phyloP scores from a whole-genome alignment of 2,113 vertebrate species.

The Erpornis zantholeuca region DNA sequence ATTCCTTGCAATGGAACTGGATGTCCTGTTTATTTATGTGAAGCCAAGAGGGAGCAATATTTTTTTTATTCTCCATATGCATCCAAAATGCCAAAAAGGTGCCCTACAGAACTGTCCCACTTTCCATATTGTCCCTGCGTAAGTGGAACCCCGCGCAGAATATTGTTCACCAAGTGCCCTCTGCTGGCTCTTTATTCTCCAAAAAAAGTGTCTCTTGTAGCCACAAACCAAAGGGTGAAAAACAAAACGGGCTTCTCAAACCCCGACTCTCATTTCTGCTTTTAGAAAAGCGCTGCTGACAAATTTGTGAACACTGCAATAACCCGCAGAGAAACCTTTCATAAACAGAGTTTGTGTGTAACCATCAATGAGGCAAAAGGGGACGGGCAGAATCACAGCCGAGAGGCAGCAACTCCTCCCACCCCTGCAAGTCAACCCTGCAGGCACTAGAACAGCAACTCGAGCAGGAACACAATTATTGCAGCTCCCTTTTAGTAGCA shows the following conservation, averaged over 20 bases:
- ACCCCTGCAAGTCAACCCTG: neutral
- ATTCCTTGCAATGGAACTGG: neutral
- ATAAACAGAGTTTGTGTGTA: fast-evolving
- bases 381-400: neutral
- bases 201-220: fast-evolving
- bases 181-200: neutral
- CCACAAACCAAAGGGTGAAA: neutral
- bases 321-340: neutral
- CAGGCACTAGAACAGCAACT: neutral
- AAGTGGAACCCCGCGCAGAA: neutral
- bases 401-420: neutral
- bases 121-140: neutral
- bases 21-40: neutral
- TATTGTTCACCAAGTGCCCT: neutral
- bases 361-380: neutral
- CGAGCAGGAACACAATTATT: neutral
- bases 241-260: neutral
- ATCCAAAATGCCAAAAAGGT: neutral
- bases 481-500: neutral
- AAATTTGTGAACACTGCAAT: neutral
- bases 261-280: neutral
- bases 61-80: neutral
- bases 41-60: neutral
- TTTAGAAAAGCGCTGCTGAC: neutral
- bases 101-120: neutral